Percentiles rank a stretch among this genome's conserved stretches.
These are phyloP conservation scores for Micoletzkya japonica DNA, from an alignment of 2,888 invertebrate genomes.

Conservation along the genomic window DNA sequence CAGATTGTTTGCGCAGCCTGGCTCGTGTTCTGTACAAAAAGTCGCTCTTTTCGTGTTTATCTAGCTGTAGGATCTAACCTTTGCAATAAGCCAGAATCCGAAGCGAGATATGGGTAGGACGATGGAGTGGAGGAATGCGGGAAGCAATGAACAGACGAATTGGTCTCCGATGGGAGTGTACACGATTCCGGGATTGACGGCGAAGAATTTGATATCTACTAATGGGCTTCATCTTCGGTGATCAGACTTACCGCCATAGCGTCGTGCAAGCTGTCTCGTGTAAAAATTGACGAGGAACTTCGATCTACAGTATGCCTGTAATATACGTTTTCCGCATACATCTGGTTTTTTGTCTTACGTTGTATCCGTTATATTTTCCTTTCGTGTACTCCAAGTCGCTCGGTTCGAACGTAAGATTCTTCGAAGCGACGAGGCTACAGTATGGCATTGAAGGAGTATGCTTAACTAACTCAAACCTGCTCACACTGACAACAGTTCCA, in stretches of 20 bases:
- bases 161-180: conserved; percentile 23
- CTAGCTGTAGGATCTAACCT: too few species aligned
- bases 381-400: background rate
- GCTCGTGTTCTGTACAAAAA: background rate
- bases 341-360: too few species aligned
- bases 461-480: conserved; percentile 4
- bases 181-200: conserved; percentile 23
- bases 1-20: background rate
- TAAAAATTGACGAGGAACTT: conserved; percentile 12
- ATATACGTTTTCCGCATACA: too few species aligned
- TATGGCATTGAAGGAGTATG: too few species aligned
- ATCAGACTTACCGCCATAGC: background rate
- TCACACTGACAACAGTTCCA: conserved; percentile 16
- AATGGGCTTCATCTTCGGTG: background rate
- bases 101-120: background rate
- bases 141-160: conserved; percentile 8
- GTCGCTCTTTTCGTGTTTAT: too few species aligned
- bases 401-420: background rate
- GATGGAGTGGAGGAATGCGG: background rate
- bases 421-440: background rate
- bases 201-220: conserved; percentile 4
- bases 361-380: background rate
- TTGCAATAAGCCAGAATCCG: conserved; percentile 11
- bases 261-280: background rate
- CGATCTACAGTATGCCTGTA: conserved; percentile 26